phyloP scores from a whole-genome alignment of 2,888 invertebrate genomes.

The Erebia ligea region DNA sequence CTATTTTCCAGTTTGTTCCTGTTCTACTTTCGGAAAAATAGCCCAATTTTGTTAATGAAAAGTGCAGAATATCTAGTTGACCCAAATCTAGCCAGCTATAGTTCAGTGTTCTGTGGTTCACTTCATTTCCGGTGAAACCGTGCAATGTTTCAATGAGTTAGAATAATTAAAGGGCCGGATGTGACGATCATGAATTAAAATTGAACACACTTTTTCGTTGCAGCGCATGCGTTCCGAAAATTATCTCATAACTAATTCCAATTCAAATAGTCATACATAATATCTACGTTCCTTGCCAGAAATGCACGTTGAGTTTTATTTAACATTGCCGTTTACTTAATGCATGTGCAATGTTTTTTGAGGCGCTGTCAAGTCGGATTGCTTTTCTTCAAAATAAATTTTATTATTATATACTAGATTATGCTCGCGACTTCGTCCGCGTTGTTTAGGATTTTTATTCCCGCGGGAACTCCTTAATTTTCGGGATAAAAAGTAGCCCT shows the following conservation, averaged over 20 bases:
- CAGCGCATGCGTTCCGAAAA: conserved; percentile 1
- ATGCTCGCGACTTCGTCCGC: no score
- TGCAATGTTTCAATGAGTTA: conserved; percentile 34
- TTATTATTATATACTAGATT: no score
- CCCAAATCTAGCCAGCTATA: conserved; percentile 31
- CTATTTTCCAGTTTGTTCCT: conserved; percentile 4
- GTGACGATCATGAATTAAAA: conserved; percentile 25
- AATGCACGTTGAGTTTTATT: neutral
- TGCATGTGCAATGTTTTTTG: no score
- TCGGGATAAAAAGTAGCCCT: no score
- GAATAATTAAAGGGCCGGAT: conserved; percentile 42
- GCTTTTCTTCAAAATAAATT: no score
- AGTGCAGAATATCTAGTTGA: conserved; percentile 19
- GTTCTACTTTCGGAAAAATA: conserved; percentile 8
- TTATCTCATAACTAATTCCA: neutral
- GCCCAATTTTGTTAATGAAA: conserved; percentile 4
- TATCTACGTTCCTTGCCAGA: neutral
- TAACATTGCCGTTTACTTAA: no score
- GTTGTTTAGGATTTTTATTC: no score
- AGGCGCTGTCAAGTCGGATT: no score
- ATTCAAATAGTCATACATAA: neutral
- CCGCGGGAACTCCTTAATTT: no score
- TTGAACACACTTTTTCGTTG: conserved; percentile 1
- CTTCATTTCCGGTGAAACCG: conserved; percentile 43
- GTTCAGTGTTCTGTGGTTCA: no score